Evolutionary conservation across 2,888 invertebrate genomes (phyloP).

Genomic region (Zygothrica quintamaculata): DNA sequence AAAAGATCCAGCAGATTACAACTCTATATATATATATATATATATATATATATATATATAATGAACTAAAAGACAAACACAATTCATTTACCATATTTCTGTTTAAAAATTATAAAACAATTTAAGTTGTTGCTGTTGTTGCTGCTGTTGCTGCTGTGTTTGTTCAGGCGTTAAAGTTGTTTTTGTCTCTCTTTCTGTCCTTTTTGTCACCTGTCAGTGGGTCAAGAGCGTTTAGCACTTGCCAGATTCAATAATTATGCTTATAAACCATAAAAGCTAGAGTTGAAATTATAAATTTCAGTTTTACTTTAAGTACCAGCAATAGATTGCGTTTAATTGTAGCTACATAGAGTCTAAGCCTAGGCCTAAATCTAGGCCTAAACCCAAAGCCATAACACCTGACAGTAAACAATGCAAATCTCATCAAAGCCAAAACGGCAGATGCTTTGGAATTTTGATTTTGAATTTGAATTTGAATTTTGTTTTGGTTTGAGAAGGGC

Average conservation of each 20-base stretch:
- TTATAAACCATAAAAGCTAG: conserved; percentile 7
- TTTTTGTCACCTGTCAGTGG: conserved; percentile 69
- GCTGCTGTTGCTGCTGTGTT: too few species aligned
- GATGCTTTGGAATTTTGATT: conserved; percentile 44
- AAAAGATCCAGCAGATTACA: conserved; percentile 56
- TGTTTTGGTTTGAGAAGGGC: neutral
- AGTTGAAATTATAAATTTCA: too few species aligned
- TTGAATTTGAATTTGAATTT: too few species aligned
- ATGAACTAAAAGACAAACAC: conserved; percentile 37
- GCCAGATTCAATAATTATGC: conserved; percentile 49
- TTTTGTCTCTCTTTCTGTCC: conserved; percentile 18
- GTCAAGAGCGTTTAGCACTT: conserved; percentile 66
- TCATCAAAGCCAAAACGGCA: conserved; percentile 25
- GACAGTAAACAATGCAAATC: conserved; percentile 56
- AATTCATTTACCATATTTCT: neutral
- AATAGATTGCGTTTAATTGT: conserved; percentile 78
- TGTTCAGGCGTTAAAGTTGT: neutral
- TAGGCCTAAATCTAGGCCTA: too few species aligned
- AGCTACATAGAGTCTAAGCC: too few species aligned
- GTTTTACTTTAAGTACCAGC: conserved; percentile 35
- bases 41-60: too few species aligned
- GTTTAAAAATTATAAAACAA: too few species aligned
- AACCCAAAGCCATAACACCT: conserved; percentile 33
- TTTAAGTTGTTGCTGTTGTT: too few species aligned
- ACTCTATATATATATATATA: too few species aligned